Percentiles rank a stretch among this genome's conserved stretches.
Evolutionary conservation across 23 tunicate species (phyloP).

Genomic region (Botrylloides violaceus): DNA sequence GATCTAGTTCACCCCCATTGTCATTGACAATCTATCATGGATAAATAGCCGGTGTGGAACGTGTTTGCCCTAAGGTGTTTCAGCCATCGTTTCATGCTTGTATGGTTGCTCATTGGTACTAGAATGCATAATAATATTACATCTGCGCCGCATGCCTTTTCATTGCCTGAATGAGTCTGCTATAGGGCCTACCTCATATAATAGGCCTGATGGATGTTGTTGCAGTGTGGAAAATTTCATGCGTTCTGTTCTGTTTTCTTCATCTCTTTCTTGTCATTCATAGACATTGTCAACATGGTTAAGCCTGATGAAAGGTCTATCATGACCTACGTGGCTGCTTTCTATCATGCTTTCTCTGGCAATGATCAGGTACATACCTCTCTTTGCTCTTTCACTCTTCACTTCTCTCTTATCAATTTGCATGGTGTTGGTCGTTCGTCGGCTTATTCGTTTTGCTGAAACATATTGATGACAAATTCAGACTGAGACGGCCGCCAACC

Average conservation of each 20-base stretch:
- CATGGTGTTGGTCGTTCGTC: background rate
- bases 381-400: background rate
- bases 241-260: background rate
- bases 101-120: too few relatives aligned
- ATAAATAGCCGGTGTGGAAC: too few relatives aligned
- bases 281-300: slow-evolving; percentile 89
- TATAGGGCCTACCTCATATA: too few relatives aligned
- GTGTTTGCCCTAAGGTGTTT: too few relatives aligned
- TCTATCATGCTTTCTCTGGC: slow-evolving; percentile 99
- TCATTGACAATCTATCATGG: too few relatives aligned
- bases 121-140: too few relatives aligned
- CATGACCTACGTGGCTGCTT: slow-evolving; percentile 99
- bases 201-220: too few relatives aligned
- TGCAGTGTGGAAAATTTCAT: too few relatives aligned
- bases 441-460: background rate
- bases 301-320: slow-evolving; percentile 98
- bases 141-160: too few relatives aligned
- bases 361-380: slow-evolving; percentile 71
- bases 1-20: too few relatives aligned
- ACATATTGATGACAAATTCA: background rate
- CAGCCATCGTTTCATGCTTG: too few relatives aligned
- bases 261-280: slow-evolving; percentile 11
- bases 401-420: background rate
- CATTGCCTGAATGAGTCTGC: too few relatives aligned
- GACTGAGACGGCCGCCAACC: slow-evolving; percentile 99